Conservation (phyloP, 2,113 vertebrate genomes). For the Picathartes gymnocephalus region DNA sequence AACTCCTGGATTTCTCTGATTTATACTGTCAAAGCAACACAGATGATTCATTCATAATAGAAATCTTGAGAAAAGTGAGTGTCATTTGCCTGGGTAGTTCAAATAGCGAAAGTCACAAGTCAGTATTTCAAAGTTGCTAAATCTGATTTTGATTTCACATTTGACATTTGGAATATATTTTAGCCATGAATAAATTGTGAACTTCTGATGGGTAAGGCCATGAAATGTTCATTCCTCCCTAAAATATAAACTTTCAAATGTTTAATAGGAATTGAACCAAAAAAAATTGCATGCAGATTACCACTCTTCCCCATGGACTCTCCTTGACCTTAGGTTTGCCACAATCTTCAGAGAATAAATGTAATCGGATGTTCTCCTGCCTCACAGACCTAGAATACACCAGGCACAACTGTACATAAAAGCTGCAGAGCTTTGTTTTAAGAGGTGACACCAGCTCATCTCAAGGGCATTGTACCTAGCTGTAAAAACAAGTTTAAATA, state of each 20-base stretch:
- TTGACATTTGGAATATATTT: not conserved
- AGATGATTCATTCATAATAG: not conserved
- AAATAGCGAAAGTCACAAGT: not conserved
- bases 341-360: not conserved
- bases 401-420: not conserved
- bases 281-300: not conserved
- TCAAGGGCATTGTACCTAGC: not conserved
- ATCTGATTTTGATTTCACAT: not conserved
- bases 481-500: not conserved
- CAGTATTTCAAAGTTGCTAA: not conserved
- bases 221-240: not conserved
- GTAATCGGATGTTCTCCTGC: not conserved
- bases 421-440: not conserved
- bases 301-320: not conserved
- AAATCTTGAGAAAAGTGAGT: not conserved
- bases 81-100: not conserved
- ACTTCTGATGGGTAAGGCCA: not conserved
- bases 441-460: not conserved
- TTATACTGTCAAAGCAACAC: not conserved
- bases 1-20: not conserved
- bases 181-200: not conserved
- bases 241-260: not conserved
- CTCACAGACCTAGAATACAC: not conserved
- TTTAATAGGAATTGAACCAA: not conserved
- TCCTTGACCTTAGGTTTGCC: not conserved